Base-by-base conservation (phyloP, 2,888 invertebrate species). In the Pterostichus niger region DNA sequence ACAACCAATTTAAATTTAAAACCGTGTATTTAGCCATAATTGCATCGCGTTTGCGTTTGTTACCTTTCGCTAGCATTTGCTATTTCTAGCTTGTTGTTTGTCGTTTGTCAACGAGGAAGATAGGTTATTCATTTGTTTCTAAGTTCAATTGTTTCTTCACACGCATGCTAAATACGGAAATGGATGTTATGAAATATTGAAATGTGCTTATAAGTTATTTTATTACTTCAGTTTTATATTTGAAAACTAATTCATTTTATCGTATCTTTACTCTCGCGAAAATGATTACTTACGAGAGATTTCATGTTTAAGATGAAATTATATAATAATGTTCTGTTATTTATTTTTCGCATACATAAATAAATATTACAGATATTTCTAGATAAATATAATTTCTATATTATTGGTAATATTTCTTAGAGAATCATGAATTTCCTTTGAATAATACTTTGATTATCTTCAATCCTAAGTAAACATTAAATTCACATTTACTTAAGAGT, bases 61-160 rank as follows among this genome's bases (percentile, higher is more conserved):
- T 13, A 49, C 49, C 49, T 49, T 49, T 49, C 49, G 10, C 49
- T 49, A n/a, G 49, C 49, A 49, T 49, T 49, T 49, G 49, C 10
- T 59, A 2, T 17, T 17, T 6, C 6, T 59, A 13, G 17, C 17
- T 33, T 17, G 52, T 6, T 40, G 35, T 77, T 77, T 35, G 54
- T 54, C 35, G 35, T 17, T 56, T 77, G 77, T 77, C 56, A 77
- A 76, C 31, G 54, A 52, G 56, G 56, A 77, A 77, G 54, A 15
- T 56, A 24, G 24, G 35, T 56, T 35, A 9, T 44, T 46, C 35
- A 24, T 24, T 24, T 24, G 24, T 24, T 24, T 24, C 24, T 24
- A 24, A 24, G 31, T n/a, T 35, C 77, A 52, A 77, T 56, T 56
- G 77, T 77, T 35, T 77, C 35, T 11, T 35, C 40, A 15, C 56